Evolutionary conservation across 2,888 invertebrate species (phyloP).

Genomic region (Leucania comma): DNA sequence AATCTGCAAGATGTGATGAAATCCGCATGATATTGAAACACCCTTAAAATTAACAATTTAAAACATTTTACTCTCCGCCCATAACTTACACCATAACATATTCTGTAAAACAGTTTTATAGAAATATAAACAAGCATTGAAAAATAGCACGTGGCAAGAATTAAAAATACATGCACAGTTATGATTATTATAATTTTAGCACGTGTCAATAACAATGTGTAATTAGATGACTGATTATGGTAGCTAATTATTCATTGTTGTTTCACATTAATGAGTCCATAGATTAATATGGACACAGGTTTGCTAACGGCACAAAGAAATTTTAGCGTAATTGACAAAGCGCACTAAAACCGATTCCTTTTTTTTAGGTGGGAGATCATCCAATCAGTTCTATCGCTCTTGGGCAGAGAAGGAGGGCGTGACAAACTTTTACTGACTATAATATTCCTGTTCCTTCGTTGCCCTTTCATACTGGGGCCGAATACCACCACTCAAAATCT

Average conservation of each 20-base stretch:
- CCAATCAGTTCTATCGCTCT: not conserved
- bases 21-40: too few relatives aligned
- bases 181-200: constrained; percentile 9
- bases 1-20: too few relatives aligned
- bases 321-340: too few relatives aligned
- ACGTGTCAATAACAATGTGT: constrained; percentile 1
- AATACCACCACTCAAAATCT: too few relatives aligned
- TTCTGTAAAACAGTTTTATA: constrained; percentile 21
- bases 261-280: not conserved
- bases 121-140: constrained; percentile 4
- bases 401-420: not conserved
- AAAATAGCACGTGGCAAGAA: not conserved
- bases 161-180: constrained; percentile 9
- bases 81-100: constrained; percentile 23
- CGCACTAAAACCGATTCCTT: not conserved
- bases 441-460: too few relatives aligned
- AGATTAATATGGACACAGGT: not conserved
- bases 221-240: constrained; percentile 7
- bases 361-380: not conserved
- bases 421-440: too few relatives aligned
- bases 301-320: too few relatives aligned
- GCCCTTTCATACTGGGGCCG: too few relatives aligned
- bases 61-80: not conserved
- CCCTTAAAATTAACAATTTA: not conserved
- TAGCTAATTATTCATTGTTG: not conserved